phyloP scores from a whole-genome alignment of 2,113 vertebrate genomes.

The Heterotis niloticus region DNA sequence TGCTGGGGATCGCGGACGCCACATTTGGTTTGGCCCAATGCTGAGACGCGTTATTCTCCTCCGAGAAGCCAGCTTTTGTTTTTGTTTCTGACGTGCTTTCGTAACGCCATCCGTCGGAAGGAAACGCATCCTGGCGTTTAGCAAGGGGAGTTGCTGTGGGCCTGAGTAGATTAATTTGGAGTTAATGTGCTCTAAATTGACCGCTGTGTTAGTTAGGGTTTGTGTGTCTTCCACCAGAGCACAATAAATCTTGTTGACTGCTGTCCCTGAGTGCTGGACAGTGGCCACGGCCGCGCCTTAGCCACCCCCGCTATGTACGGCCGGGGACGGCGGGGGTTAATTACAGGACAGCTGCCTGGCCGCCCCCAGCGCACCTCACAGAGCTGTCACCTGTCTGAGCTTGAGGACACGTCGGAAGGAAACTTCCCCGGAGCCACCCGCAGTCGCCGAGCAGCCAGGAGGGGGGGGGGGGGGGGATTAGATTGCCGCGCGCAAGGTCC shows the following conservation, averaged over 20 bases:
- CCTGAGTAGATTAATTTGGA: conserved; percentile 30
- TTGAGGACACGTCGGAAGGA: neutral
- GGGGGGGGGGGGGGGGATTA: neutral
- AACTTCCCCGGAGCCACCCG: neutral
- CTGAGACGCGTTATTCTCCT: neutral
- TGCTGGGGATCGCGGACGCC: neutral
- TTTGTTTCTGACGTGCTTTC: conserved; percentile 4
- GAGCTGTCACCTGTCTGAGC: conserved; percentile 44
- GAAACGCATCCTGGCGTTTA: neutral
- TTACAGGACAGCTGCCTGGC: conserved; percentile 73
- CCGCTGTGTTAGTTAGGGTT: conserved; percentile 33
- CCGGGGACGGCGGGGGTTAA: conserved; percentile 60
- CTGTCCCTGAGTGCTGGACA: conserved; percentile 55
- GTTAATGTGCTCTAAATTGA: conserved; percentile 46
- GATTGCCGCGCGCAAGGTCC: no score
- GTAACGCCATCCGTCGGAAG: neutral
- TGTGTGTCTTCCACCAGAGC: conserved; percentile 58
- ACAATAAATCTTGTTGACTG: conserved; percentile 60
- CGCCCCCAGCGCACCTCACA: conserved; percentile 58
- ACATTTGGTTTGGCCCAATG: neutral
- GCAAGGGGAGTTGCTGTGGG: conserved; percentile 12
- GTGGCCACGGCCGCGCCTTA: conserved; percentile 49
- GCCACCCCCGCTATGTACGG: conserved; percentile 60
- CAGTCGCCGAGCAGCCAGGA: neutral
- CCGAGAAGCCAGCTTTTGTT: neutral